Base-by-base conservation (phyloP, 2,888 invertebrate genomes). In the Trichopria drosophilae region DNA sequence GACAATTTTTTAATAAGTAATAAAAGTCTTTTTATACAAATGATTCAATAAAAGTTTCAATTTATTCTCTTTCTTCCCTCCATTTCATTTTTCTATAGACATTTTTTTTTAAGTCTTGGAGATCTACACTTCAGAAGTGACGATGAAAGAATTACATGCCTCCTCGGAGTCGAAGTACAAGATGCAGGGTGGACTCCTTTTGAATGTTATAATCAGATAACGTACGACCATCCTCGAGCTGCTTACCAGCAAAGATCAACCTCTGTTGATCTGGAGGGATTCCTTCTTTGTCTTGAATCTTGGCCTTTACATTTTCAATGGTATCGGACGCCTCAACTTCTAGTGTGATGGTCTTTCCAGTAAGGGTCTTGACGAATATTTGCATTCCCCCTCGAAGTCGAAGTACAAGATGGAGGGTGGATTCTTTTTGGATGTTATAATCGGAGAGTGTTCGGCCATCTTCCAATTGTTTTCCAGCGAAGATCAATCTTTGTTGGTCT, bases 201-300 rank as follows among this genome's bases (percentile, higher is more conserved):
- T 96, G 93, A 72, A 95, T 94, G 76, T 94, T 94, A 78, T 94
- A 94, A 73, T 96, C 95, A 0, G 90, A 90, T 24, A 96, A 80
- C 3, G 94, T 94, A 42, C 93, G 85, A 1, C 93, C 95, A 83
- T 96, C 95, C 79, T 95, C 94, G 69, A 96, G 78, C 78, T 96
- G 96, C 76, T 94, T 95, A 48, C 95, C 95, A 64, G 93, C 93
- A 76, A 94, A 94, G 78, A 94, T 93, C 76, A 93, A 80, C 68
- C 91, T 83, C 77, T 91, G 91, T 78, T 91, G 90, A 76, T 91
- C 90, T 65, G 87, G 87, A 59, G 88, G 88, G 77, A 89, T 88
- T 66, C 88, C 78, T 71, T 66, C 66, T 5, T 65, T 66, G 15
- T 66, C 65, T 3, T 63, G 65, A 28, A 64, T 62, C 31, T 61